Evolutionary conservation across 2,888 invertebrate genomes (phyloP).

Genomic region (Parelbella ahira): DNA sequence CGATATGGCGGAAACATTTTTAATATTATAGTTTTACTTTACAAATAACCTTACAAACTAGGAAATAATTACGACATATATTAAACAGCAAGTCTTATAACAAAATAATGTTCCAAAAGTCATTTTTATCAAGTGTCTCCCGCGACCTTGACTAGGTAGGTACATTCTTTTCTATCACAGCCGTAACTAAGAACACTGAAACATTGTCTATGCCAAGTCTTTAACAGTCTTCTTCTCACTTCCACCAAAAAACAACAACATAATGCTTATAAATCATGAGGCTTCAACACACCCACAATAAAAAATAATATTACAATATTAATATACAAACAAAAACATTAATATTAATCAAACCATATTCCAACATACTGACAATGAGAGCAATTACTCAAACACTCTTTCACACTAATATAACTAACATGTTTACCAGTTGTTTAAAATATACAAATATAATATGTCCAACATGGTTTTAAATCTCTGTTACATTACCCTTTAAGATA

Average conservation of each 20-base stretch:
- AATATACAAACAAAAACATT: too few relatives aligned
- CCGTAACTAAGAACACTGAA: constrained; percentile 51
- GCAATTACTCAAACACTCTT: too few relatives aligned
- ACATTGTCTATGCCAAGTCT: constrained; percentile 31
- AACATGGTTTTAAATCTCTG: too few relatives aligned
- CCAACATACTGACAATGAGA: too few relatives aligned
- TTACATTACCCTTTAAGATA: too few relatives aligned
- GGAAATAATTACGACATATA: constrained; percentile 11
- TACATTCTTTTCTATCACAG: constrained; percentile 54
- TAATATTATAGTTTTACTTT: constrained; percentile 3
- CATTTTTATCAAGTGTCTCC: constrained; percentile 30
- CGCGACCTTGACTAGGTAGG: constrained; percentile 38
- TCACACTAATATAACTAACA: too few relatives aligned
- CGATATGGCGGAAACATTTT: constrained; percentile 21
- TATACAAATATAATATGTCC: too few relatives aligned
- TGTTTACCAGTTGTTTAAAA: too few relatives aligned
- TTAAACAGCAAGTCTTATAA: constrained; percentile 18
- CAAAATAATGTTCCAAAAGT: constrained; percentile 22
- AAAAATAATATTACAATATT: too few relatives aligned
- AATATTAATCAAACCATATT: too few relatives aligned
- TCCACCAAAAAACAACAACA: constrained; percentile 20
- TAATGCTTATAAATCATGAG: too few relatives aligned
- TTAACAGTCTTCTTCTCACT: constrained; percentile 30
- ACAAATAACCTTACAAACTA: constrained; percentile 9
- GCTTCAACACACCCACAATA: too few relatives aligned